Conservation (phyloP, 2,888 invertebrate species). For the Eristalinus aeneus region DNA sequence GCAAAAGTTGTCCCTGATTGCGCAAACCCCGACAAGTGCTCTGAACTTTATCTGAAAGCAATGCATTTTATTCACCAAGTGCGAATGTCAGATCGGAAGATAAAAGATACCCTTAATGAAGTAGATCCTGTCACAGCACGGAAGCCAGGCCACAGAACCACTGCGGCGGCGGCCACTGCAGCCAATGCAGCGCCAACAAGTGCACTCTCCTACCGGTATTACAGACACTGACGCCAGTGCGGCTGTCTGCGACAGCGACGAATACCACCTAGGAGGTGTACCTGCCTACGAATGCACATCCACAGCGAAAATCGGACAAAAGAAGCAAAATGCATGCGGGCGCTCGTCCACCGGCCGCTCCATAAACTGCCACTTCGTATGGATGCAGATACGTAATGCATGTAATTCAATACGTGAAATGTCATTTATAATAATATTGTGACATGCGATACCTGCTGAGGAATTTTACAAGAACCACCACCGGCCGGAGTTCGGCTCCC, state of each 20-base stretch:
- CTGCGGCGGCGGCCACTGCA: background rate
- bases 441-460: slow-evolving; percentile 28
- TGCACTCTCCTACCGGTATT: background rate
- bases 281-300: background rate
- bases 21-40: background rate
- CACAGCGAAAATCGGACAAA: background rate
- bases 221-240: background rate
- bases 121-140: background rate
- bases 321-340: background rate
- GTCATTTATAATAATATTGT: slow-evolving; percentile 46
- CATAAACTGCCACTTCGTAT: slow-evolving; percentile 20
- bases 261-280: background rate
- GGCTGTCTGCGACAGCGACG: background rate
- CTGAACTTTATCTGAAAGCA: background rate
- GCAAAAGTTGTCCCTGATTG: background rate
- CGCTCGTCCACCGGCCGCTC: background rate
- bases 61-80: background rate
- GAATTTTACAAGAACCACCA: slow-evolving; percentile 14
- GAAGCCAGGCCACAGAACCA: background rate
- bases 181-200: background rate
- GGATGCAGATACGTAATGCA: slow-evolving; percentile 19
- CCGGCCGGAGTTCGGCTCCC: background rate
- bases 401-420: slow-evolving; percentile 34
- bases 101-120: background rate
- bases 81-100: background rate